phyloP scores from a whole-genome alignment of 2,797 vertebrate genomes.

The Sorex maritimensis region DNA sequence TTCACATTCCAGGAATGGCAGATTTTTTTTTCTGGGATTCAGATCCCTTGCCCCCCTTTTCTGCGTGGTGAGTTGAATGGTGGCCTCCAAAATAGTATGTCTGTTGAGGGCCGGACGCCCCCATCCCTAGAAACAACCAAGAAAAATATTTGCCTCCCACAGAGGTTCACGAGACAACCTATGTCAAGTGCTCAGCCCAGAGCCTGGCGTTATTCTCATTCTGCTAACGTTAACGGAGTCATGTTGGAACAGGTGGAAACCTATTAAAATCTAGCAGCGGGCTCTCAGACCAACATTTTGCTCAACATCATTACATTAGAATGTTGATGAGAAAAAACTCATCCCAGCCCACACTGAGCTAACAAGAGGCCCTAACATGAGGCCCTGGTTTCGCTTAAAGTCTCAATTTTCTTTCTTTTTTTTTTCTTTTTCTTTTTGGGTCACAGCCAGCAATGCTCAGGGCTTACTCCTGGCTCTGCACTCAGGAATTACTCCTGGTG shows the following conservation, averaged over 20 bases:
- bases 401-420: not conserved
- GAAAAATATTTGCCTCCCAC: not conserved
- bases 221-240: not conserved
- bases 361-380: too few species aligned
- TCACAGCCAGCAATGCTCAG: too few species aligned
- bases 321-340: too few species aligned
- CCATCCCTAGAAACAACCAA: too few species aligned
- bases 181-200: not conserved
- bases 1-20: slow-evolving; percentile 1
- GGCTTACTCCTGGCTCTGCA: too few species aligned
- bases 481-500: too few species aligned
- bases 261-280: not conserved
- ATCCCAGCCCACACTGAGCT: too few species aligned
- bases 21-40: slow-evolving; percentile 26
- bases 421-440: too few species aligned
- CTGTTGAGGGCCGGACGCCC: too few species aligned
- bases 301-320: too few species aligned
- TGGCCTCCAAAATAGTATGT: not conserved
- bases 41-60: not conserved
- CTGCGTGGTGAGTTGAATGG: not conserved
- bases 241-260: not conserved
- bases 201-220: not conserved
- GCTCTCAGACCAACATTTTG: too few species aligned
- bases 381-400: too few species aligned
- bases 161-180: not conserved